These are phyloP conservation scores for Aspidapion aeneum DNA, from an alignment of 2,888 invertebrate genomes.

Conservation along the genomic window DNA sequence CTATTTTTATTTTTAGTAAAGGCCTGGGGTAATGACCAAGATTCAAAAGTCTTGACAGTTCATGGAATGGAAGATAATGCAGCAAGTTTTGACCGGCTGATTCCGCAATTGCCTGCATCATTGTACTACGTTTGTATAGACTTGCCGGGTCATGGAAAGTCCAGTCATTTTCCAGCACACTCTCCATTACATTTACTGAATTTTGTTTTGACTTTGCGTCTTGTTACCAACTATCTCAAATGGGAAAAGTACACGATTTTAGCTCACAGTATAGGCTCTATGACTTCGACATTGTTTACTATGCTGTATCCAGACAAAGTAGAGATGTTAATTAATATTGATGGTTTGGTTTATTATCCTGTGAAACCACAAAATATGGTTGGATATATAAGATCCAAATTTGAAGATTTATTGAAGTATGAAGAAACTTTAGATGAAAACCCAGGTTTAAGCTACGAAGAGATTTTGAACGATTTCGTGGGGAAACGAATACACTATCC, in stretches of 20 bases:
- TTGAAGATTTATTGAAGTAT: constrained; percentile 43
- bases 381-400: constrained; percentile 37
- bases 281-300: constrained; percentile 42
- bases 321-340: constrained; percentile 47
- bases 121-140: constrained; percentile 51
- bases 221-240: constrained; percentile 36
- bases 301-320: constrained; percentile 46
- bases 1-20: constrained; percentile 47
- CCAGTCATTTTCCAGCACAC: constrained; percentile 50
- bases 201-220: constrained; percentile 42
- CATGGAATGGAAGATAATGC: constrained; percentile 60
- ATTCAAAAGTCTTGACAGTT: constrained; percentile 54
- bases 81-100: constrained; percentile 55
- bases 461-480: constrained; percentile 48
- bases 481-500: neutral
- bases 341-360: constrained; percentile 40
- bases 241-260: constrained; percentile 37
- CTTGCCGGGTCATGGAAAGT: constrained; percentile 59
- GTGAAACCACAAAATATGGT: constrained; percentile 31
- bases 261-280: constrained; percentile 51
- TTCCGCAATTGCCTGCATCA: constrained; percentile 50
- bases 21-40: constrained; percentile 56
- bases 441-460: constrained; percentile 46
- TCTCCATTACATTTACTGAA: constrained; percentile 45
- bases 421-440: constrained; percentile 30